phyloP scores from a whole-genome alignment of 2,797 vertebrate genomes.

The Rhinatrema bivittatum region DNA sequence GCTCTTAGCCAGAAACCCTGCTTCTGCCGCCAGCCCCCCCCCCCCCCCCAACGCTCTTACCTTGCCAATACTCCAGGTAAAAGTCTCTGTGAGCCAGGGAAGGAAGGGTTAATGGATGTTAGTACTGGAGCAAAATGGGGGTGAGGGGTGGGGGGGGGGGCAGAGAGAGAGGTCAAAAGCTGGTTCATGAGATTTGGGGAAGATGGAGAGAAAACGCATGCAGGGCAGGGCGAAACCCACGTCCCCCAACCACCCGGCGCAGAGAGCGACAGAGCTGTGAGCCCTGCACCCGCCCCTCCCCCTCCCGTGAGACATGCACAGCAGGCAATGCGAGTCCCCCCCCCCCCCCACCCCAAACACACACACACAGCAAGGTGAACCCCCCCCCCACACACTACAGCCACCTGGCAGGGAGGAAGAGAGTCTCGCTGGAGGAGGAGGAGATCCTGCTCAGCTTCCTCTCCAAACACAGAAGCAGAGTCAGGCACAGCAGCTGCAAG shows the following conservation, averaged over 20 bases:
- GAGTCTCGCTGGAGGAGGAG: slow-evolving; percentile 27
- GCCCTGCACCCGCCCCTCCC: background rate
- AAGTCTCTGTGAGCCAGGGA: slow-evolving; percentile 35
- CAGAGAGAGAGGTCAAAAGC: background rate
- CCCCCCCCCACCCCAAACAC: background rate
- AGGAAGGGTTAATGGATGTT: background rate
- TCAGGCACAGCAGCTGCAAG: slow-evolving; percentile 23
- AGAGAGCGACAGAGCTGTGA: background rate
- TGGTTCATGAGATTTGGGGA: background rate
- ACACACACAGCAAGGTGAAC: background rate
- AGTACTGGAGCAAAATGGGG: background rate
- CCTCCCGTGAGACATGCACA: too few relatives aligned
- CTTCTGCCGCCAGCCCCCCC: too few relatives aligned
- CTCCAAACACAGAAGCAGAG: slow-evolving; percentile 17
- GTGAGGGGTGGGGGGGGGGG: background rate
- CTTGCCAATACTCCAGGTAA: slow-evolving; percentile 53
- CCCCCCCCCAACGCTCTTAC: slow-evolving; percentile 17
- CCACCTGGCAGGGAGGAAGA: slow-evolving; percentile 30
- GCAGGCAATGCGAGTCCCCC: background rate
- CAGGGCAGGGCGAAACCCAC: background rate
- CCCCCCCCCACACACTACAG: background rate
- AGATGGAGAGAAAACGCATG: background rate
- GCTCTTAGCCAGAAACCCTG: too few relatives aligned
- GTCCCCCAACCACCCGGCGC: background rate
- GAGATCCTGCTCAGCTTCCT: slow-evolving; percentile 10